Conservation (phyloP, 2,113 vertebrate species). For the Sminthopsis crassicaudata region DNA sequence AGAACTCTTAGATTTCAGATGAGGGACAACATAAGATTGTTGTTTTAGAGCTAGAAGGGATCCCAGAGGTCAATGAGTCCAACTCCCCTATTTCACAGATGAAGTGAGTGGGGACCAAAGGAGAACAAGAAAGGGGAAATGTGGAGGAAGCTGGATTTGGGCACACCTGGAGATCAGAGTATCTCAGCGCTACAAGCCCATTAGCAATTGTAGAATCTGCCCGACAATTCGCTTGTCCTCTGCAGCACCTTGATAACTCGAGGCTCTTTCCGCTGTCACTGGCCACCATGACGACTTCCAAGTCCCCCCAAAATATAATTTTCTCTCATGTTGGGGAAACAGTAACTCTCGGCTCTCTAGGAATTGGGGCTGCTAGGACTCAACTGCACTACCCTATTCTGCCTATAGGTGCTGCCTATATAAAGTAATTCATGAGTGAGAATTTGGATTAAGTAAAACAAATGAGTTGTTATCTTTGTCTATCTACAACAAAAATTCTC, state of each 20-base stretch:
- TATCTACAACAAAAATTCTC: not conserved
- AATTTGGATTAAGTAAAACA: constrained; percentile 4
- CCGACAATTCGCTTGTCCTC: not conserved
- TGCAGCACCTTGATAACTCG: not conserved
- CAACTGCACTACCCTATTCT: not conserved
- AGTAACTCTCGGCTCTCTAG: not conserved
- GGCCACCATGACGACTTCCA: not conserved
- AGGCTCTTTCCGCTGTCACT: not conserved
- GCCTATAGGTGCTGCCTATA: not conserved
- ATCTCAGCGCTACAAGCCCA: not conserved
- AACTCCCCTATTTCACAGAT: not conserved
- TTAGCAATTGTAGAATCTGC: not conserved
- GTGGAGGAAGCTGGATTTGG: not conserved
- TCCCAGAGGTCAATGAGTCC: not conserved
- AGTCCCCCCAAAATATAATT: not conserved
- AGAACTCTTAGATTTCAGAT: not conserved
- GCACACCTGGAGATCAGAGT: not conserved
- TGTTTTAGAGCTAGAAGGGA: not conserved
- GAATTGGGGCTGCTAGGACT: not conserved
- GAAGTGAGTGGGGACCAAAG: not conserved
- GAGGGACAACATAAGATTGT: not conserved
- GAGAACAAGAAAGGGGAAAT: not conserved
- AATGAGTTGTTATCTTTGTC: not conserved
- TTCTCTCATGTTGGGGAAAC: not conserved
- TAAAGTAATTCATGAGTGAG: constrained; percentile 42